These are phyloP conservation scores for Pipa parva DNA, from an alignment of 2,113 vertebrate species.

Conservation along the genomic window DNA sequence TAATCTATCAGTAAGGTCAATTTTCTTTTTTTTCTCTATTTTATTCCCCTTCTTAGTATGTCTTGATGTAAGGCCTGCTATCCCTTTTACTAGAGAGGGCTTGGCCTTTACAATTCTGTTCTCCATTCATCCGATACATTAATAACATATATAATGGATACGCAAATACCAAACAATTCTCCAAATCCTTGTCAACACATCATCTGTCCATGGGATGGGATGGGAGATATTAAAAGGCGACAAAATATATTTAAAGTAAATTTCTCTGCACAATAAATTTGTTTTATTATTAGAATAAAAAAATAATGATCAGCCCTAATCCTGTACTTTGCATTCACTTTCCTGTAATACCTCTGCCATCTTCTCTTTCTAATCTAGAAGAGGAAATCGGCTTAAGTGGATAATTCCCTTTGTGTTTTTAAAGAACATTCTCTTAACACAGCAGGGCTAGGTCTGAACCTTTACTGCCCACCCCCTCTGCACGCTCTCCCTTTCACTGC, in stretches of 20 bases:
- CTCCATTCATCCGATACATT: not conserved
- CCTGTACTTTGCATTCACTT: conserved; percentile 1
- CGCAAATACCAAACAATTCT: not conserved
- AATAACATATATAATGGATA: not conserved
- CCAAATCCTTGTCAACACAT: not conserved
- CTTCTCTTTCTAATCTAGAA: conserved; percentile 5
- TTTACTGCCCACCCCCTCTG: not conserved
- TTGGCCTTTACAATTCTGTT: conserved; percentile 5
- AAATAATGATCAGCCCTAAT: not conserved
- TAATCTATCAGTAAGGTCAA: conserved; percentile 7
- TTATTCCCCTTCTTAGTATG: not conserved
- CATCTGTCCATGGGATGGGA: not conserved
- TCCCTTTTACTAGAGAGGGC: conserved; percentile 3
- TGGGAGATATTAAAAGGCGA: not conserved
- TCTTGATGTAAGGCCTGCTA: conserved; percentile 8
- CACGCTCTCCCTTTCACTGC: conserved; percentile 24
- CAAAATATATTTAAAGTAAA: not conserved
- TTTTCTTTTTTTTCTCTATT: conserved; percentile 1
- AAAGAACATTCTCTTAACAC: conserved; percentile 25
- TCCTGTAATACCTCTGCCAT: conserved; percentile 4
- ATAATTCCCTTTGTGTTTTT: conserved; percentile 36
- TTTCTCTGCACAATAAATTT: not conserved
- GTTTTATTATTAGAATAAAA: not conserved
- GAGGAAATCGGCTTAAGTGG: conserved; percentile 34
- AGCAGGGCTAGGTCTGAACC: conserved; percentile 19